Evolutionary conservation across 2,888 invertebrate species (phyloP).

Genomic region (Cotesia congregata): DNA sequence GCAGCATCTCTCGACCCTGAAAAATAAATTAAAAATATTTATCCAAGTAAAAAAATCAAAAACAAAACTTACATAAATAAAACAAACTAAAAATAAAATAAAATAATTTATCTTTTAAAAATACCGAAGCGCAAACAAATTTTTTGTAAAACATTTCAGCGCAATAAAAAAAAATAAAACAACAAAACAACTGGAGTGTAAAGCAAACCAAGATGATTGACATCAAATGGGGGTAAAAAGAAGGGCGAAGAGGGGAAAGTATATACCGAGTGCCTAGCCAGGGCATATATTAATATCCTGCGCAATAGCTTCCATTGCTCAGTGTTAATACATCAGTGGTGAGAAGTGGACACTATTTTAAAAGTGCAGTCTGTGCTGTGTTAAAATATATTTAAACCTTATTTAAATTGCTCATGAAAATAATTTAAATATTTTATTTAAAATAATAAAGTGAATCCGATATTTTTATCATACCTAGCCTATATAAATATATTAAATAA

Average conservation of each 20-base stretch:
- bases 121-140: too few relatives aligned
- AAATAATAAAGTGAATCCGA: not conserved
- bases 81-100: too few relatives aligned
- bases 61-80: too few relatives aligned
- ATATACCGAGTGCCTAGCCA: not conserved
- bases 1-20: too few relatives aligned
- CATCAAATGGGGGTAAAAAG: too few relatives aligned
- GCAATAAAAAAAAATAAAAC: not conserved
- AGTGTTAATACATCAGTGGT: not conserved
- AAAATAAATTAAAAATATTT: too few relatives aligned
- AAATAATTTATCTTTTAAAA: too few relatives aligned
- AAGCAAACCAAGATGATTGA: not conserved
- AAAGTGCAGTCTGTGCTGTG: not conserved
- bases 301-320: not conserved
- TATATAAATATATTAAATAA: too few relatives aligned
- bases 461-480: not conserved
- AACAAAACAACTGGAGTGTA: not conserved
- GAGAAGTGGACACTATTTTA: not conserved
- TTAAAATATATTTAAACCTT: not conserved
- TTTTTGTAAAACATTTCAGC: too few relatives aligned
- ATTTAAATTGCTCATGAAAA: not conserved
- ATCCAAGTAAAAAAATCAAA: too few relatives aligned
- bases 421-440: not conserved
- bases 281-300: not conserved
- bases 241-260: too few relatives aligned